Base-by-base conservation (phyloP, 2,113 vertebrate species). In the Coptodon bakossiorum region DNA sequence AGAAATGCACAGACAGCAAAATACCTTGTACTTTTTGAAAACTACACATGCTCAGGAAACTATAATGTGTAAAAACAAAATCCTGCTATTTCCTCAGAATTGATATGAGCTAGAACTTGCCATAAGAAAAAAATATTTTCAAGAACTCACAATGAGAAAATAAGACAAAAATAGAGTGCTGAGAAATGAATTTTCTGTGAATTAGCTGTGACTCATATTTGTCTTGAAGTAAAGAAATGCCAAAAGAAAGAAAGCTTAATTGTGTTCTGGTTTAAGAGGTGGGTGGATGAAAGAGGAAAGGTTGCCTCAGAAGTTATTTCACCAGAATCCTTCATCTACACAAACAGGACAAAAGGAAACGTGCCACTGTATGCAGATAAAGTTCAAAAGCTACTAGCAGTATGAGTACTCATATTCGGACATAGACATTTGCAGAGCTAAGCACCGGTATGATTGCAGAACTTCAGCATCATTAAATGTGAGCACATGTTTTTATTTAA, bases 221-320 rank as follows among this genome's bases (percentile, higher is more conserved):
- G 22, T 57, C 13, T 57, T 36, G 34, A 56, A 56, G 79, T 57
- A 4, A 80, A 68, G 71, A 6, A 27, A 19, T 57, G n/a, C 48
- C 11, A 13, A 40, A 73, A 36, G 31, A 52, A 16, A 11, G 27
- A 40, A 24, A 83, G 7, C 43, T 43, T 40, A 59, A 40, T 16
- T 38, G 34, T 27, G n/a, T 56, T 48, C 43, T 36, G 19, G 7
- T n/a, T 27, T 16, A 84, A 83, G 14, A 29, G 27, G 68, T 73
- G 22, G 22, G 9, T 48, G 4, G 38, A 48, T 14, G 5, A 56
- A 8, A 78, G 78, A 82, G 29, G 63, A 84, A 82, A 63, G 4
- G 34, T 86, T 90, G 52, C 59, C 3, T 63, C 80, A 78, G 13
- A 12, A 68, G 27, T 38, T 53, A 80, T 83, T 90, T 80, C 80